phyloP scores from a whole-genome alignment of 2,797 vertebrate species.

The Hylomyscus alleni region DNA sequence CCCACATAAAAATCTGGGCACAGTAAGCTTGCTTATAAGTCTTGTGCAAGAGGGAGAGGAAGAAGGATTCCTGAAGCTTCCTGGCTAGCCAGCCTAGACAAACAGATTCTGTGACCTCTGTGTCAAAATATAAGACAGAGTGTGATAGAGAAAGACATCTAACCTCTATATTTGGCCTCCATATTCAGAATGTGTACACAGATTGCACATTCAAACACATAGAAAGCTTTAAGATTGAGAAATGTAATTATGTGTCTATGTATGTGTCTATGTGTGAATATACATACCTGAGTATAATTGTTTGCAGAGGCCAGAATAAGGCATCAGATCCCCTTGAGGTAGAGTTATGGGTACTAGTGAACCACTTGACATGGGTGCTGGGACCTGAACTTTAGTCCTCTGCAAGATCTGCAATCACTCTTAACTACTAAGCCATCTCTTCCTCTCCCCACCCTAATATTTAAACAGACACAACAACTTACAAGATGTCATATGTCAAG shows the following conservation, averaged over 20 bases:
- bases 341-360: not conserved
- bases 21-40: not conserved
- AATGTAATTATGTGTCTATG: not conserved
- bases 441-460: not conserved
- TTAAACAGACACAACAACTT: constrained; percentile 40
- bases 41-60: too few relatives aligned
- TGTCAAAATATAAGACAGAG: not conserved
- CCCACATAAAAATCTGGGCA: not conserved
- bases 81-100: not conserved
- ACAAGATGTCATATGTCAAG: constrained; percentile 35
- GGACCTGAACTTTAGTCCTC: not conserved
- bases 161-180: not conserved
- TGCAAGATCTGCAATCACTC: not conserved
- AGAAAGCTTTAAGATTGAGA: not conserved
- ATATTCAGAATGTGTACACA: not conserved
- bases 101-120: not conserved
- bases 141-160: not conserved
- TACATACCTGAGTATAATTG: not conserved
- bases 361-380: not conserved
- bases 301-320: not conserved
- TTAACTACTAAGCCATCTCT: not conserved
- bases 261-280: not conserved
- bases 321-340: not conserved
- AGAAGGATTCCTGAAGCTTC: not conserved
- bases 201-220: not conserved